A percentile compares a stretch with the other conserved stretches of the same genome.
phyloP scores from a whole-genome alignment of 2,113 vertebrate genomes.

The Oenanthe melanoleuca region DNA sequence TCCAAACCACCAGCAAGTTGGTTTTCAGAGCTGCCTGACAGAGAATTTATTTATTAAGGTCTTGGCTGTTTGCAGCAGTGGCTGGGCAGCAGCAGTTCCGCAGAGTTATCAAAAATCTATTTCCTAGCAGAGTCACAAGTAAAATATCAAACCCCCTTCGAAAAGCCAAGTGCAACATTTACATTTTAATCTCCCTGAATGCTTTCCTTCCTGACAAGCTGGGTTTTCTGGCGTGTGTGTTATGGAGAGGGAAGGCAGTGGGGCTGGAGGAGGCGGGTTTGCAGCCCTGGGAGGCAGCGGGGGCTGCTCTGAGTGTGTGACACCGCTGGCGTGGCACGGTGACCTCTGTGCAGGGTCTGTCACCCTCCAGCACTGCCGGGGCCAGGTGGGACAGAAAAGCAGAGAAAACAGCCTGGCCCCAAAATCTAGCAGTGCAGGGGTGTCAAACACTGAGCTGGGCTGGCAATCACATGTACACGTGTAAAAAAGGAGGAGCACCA shows the following conservation, averaged over 20 bases:
- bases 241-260: not conserved
- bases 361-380: not conserved
- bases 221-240: conserved; percentile 18
- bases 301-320: not conserved
- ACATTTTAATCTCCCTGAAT: conserved; percentile 71
- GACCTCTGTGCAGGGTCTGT: not conserved
- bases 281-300: not conserved
- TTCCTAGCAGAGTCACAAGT: conserved; percentile 43
- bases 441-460: not conserved
- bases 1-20: conserved; percentile 13
- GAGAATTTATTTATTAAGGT: conserved; percentile 66
- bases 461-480: fast-evolving
- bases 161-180: conserved; percentile 67
- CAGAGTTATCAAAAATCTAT: conserved; percentile 70
- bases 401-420: not conserved
- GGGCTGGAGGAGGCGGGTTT: not conserved
- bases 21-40: conserved; percentile 20
- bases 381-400: not conserved
- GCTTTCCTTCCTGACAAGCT: conserved; percentile 52
- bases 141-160: conserved; percentile 49
- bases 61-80: conserved; percentile 12
- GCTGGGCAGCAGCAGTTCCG: conserved; percentile 22
- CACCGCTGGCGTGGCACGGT: fast-evolving
- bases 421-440: not conserved
- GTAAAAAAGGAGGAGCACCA: not conserved